Base-by-base conservation (phyloP, 1,140 invertebrate genomes). In the Apocrypta bakeri region DNA sequence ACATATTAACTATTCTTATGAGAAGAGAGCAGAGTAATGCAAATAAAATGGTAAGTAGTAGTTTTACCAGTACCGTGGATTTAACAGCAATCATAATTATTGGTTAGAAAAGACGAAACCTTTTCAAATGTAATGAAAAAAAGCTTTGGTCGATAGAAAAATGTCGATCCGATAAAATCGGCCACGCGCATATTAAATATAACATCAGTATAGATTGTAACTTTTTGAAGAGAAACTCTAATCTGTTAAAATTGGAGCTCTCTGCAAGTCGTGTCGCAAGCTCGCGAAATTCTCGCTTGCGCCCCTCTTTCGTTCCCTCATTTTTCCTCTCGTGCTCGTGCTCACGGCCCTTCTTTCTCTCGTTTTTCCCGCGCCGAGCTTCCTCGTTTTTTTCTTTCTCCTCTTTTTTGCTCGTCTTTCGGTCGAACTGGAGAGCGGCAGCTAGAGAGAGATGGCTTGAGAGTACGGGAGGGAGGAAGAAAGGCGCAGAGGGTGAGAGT, bases 201-300 rank as follows among this genome's bases (percentile, higher is more conserved):
- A 40, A 27, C 37, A 14, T 6, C 11, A 25, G 40, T 7, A 37
- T 37, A 77, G 7, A n/a, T 37, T 68, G 21, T 29, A 48, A 48
- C 6, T 48, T 68, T 37, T 37, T 9, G 2, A 0, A 27, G 24
- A 48, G 11, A n/a, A 21, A 11, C 24, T 48, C 76, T 69, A 78
- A 78, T 78, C 76, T 48, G 7, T 33, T 33, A n/a, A 31, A 56
- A 40, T 42, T 69, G 17, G 27, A 4, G 48, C 21, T 8, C n/a
- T 25, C 63, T 77, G 66, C 42, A 77, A 24, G 40, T 74, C 72
- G 24, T 17, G 12, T 11, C 42, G 24, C 78, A 25, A 71, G 24
- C 77, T 84, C 80, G 78, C 79, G 86, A 88, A 89, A 90, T 89
- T 89, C 87, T 86, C 87, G 86, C 87, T 86, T 85, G 77, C 84